Evolutionary conservation across 2,113 vertebrate genomes (phyloP), one percentile per base, ranked within the genome.

Genomic region (Oreotrochilus melanogaster): DNA sequence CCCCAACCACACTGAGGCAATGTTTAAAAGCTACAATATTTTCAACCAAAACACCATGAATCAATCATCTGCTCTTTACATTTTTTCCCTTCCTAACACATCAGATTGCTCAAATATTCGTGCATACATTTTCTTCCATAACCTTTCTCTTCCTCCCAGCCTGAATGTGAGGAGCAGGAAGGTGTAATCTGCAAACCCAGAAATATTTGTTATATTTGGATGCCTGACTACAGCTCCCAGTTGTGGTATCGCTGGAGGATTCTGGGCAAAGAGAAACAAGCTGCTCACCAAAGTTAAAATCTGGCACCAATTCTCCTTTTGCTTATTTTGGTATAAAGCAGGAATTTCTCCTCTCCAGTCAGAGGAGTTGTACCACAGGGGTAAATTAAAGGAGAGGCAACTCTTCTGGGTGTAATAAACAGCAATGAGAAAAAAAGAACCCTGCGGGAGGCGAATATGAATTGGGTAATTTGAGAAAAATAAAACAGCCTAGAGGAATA

Each of bases 291-390:
- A 67, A 91, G 73, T 66, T 50, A 47, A 85, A 82, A 67, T 31
- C 64, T 95, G 92, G 85, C 88, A 89, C 67, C 11, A 8, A 66
- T 39, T 60, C 81, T 56, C 21, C 62, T 76, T 65, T 39, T 93
- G 78, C 66, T 95, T 95, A 57, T 88, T 92, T 95, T 92, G 85
- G 71, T 96, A 76, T n/a, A 83, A 80, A 86, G 78, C 51, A 96
- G 67, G 74, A 95, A 92, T 96, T 88, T 92, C 81, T 95, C 33
- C 58, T 88, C 37, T 86, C 54, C 37, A 92, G 62, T 72, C 56
- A 43, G 54, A 17, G 22, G 54, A 54, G 37, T 61, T 75, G 54
- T 75, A 87, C 53, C 61, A 75, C 0, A 1, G 53, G 35, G n/a
- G 50, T 87, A 89, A 66, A 93, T 90, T 76, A 95, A 51, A 94